Evolutionary conservation across 2,113 vertebrate species (phyloP).

Genomic region (Burhinus oedicnemus): DNA sequence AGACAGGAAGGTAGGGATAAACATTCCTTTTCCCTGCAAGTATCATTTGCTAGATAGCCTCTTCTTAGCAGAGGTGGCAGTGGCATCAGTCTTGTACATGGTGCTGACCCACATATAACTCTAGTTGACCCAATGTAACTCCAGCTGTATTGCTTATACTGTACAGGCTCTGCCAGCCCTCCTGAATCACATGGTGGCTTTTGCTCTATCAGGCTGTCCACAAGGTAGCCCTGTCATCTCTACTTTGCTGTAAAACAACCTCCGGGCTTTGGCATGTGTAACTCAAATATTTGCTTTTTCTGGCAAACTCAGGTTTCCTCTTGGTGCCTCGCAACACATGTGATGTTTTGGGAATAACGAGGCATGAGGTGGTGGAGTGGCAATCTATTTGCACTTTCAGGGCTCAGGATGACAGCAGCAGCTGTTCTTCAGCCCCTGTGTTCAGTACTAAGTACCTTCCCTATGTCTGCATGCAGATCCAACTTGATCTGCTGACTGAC

Average conservation of each 20-base stretch:
- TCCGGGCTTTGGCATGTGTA: background rate
- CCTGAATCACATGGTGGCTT: background rate
- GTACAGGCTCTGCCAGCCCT: background rate
- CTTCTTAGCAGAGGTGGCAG: background rate
- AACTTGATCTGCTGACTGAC: slow-evolving; percentile 43
- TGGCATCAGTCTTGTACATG: background rate
- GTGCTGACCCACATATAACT: background rate
- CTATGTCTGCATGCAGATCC: background rate
- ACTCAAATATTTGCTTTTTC: background rate
- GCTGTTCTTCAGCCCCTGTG: slow-evolving; percentile 6
- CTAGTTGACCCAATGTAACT: background rate
- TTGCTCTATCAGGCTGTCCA: background rate
- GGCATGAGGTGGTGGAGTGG: background rate
- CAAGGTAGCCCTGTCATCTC: background rate
- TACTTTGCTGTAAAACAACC: background rate
- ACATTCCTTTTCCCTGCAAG: background rate
- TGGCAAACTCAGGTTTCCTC: background rate
- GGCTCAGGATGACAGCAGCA: slow-evolving; percentile 51
- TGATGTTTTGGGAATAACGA: background rate
- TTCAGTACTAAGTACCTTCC: background rate
- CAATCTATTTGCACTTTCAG: background rate
- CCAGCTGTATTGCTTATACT: background rate
- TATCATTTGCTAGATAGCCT: background rate
- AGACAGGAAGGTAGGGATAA: background rate
- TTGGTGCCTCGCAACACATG: background rate